Percentiles rank a stretch among this genome's conserved stretches.
These are phyloP conservation scores for Acanthosepion esculentum DNA, from an alignment of 2,888 invertebrate genomes.

Conservation along the genomic window DNA sequence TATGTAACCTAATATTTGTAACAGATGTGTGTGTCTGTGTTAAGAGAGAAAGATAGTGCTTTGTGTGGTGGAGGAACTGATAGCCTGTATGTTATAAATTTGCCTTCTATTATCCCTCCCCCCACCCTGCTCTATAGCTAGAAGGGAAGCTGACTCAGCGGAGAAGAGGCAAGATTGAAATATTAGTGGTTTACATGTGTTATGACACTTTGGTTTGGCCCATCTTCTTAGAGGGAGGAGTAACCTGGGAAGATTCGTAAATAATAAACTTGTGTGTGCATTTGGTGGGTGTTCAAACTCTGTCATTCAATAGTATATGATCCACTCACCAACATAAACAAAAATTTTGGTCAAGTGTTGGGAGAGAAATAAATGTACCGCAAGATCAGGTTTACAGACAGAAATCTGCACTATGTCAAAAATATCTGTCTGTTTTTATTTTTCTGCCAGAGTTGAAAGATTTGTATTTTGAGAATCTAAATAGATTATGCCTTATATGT, in stretches of 20 bases:
- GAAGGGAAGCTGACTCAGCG: neutral
- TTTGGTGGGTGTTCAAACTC: neutral
- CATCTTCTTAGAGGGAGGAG: neutral
- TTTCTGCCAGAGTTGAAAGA: neutral
- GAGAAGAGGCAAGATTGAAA: neutral
- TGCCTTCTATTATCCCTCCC: neutral
- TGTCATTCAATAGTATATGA: neutral
- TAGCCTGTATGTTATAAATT: neutral
- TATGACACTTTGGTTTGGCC: slow-evolving; percentile 2
- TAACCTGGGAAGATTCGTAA: too few relatives aligned
- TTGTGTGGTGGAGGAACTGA: neutral
- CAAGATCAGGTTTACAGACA: neutral
- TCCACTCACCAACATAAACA: neutral
- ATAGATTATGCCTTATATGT: neutral
- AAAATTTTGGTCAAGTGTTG: neutral
- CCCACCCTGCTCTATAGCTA: too few relatives aligned
- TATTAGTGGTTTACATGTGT: neutral
- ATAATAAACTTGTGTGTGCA: too few relatives aligned
- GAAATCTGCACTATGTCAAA: neutral
- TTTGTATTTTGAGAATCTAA: neutral
- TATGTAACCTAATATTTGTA: too few relatives aligned
- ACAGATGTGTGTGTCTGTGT: neutral
- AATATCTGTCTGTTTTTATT: neutral
- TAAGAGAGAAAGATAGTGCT: neutral
- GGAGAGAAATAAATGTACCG: neutral